These are phyloP conservation scores for Lepidochrysops patricia DNA, from an alignment of 2,888 invertebrate genomes.

Conservation along the genomic window DNA sequence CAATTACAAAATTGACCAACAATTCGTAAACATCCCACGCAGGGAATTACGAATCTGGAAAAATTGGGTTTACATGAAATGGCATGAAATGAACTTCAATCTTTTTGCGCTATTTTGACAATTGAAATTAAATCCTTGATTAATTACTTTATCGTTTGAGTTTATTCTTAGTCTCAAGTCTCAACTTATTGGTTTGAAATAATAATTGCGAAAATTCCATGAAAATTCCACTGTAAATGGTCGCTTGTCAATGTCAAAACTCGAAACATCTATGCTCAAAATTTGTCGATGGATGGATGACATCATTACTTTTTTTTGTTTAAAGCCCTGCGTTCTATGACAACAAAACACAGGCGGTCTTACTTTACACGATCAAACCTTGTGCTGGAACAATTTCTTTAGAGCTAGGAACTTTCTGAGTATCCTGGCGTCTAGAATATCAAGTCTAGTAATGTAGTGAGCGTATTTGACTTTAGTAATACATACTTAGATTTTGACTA, in stretches of 20 bases:
- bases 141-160: neutral
- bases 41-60: slow-evolving; percentile 38
- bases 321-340: neutral
- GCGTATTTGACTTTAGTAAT: too few relatives aligned
- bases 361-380: too few relatives aligned
- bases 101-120: neutral
- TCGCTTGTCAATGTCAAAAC: slow-evolving; percentile 2
- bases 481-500: too few relatives aligned
- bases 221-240: slow-evolving; percentile 21
- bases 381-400: too few relatives aligned
- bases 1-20: slow-evolving; percentile 23
- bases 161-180: slow-evolving; percentile 9
- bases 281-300: slow-evolving; percentile 30
- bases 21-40: slow-evolving; percentile 60
- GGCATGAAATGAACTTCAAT: neutral
- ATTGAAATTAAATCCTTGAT: neutral
- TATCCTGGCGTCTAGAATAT: too few relatives aligned
- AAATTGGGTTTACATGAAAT: slow-evolving; percentile 11
- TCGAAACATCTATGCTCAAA: too few relatives aligned
- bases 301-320: slow-evolving; percentile 22
- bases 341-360: too few relatives aligned
- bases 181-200: slow-evolving; percentile 18
- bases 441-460: too few relatives aligned
- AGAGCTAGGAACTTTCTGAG: too few relatives aligned
- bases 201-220: slow-evolving; percentile 24